Evolutionary conservation across 1,140 invertebrate genomes (phyloP), one percentile per base, ranked within the genome.

Genomic region (Zaprionus capensis): DNA sequence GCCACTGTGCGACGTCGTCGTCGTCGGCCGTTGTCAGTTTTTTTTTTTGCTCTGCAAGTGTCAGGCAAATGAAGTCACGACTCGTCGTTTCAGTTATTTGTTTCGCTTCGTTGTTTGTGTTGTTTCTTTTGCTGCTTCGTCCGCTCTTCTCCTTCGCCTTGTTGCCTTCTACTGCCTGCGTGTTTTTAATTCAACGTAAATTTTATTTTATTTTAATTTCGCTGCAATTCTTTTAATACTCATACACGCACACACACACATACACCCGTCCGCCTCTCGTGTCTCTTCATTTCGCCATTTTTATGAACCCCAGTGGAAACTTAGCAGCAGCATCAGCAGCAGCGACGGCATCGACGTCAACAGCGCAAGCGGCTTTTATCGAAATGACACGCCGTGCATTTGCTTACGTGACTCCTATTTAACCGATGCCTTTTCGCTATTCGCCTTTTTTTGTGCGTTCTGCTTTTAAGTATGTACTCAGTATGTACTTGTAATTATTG

Each of bases 61-160:
- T 91, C 87, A 83, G 76, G 88, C 81, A 91, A 91, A 91, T 91
- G 87, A 91, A 91, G 87, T 91, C 87, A 91, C 87, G 84, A 87
- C 78, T 87, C 70, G 81, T 71, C 73, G 62, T 75, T 71, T 67
- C 81, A 73, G 62, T 83, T 83, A 72, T 83, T 83, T 80, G 56
- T 56, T 57, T 67, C 62, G 63, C 46, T 49, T 46, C 31, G 57
- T 63, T 61, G 41, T 36, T 22, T 67, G 56, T 34, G 53, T 76
- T 72, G 49, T 46, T 51, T 58, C 34, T 36, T 15, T 28, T 11
- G 46, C 22, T 20, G 9, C 6, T 36, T 22, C 53, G 5, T 15
- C 3, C 62, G 49, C 63, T 68, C 49, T 15, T 44, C 61, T 67
- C 65, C 65, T 59, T 44, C 34, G n/a, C 17, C 14, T 49, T 56